Conservation (phyloP, 2,797 vertebrate genomes). For the Megaceryle alcyon region DNA sequence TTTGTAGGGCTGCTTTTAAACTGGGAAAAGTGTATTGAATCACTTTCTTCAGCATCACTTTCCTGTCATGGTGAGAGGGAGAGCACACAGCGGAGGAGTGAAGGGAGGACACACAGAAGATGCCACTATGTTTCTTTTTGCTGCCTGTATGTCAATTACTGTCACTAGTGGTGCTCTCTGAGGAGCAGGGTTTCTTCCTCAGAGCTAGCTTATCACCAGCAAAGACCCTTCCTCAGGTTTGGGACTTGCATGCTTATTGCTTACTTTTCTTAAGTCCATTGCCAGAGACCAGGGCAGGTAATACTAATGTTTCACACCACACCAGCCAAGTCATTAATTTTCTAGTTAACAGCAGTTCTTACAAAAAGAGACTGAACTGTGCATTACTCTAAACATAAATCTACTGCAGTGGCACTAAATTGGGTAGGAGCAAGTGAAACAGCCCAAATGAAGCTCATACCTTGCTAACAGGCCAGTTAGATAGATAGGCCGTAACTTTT, state of each 20-base stretch:
- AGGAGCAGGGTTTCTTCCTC: background rate
- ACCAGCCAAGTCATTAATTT: conserved; percentile 58
- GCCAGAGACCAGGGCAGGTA: background rate
- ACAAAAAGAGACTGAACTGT: conserved; percentile 45
- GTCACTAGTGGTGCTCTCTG: background rate
- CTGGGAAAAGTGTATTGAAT: background rate
- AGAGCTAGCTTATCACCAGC: background rate
- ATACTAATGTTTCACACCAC: background rate
- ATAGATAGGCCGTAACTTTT: conserved; percentile 43
- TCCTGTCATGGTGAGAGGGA: background rate
- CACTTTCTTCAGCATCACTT: background rate
- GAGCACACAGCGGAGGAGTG: background rate
- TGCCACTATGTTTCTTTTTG: background rate
- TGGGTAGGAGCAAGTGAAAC: conserved; percentile 45
- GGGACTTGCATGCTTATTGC: background rate
- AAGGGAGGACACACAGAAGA: background rate
- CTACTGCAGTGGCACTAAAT: conserved; percentile 24
- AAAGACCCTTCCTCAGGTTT: background rate
- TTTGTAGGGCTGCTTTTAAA: background rate
- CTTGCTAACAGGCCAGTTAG: conserved; percentile 60
- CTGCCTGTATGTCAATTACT: background rate
- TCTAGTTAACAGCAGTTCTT: conserved; percentile 58
- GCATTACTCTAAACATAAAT: conserved; percentile 41
- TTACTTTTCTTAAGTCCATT: background rate
- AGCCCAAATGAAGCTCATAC: conserved; percentile 19